These are phyloP conservation scores for Drosophila barbarae DNA, from an alignment of 2,888 invertebrate genomes.

Conservation along the genomic window DNA sequence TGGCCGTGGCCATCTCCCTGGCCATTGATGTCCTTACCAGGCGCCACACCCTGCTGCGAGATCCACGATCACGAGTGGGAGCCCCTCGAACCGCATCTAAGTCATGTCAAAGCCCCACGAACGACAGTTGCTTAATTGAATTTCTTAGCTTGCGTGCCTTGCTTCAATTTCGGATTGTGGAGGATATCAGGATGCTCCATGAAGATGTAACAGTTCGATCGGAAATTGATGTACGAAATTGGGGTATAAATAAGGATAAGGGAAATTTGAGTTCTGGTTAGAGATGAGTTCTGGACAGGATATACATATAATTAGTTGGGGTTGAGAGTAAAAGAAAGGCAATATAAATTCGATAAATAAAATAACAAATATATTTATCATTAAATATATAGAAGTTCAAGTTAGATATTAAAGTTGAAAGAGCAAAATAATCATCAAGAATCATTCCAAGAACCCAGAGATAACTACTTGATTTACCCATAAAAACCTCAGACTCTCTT, in stretches of 20 bases:
- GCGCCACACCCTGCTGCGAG: conserved; percentile 70
- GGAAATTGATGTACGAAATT: conserved; percentile 14
- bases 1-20: conserved; percentile 44
- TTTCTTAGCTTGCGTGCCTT: conserved; percentile 44
- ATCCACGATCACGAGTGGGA: conserved; percentile 29
- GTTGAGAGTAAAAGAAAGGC: not conserved
- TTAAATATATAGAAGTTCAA: not conserved
- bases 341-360: not conserved
- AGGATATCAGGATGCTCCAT: conserved; percentile 6
- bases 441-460: too few relatives aligned
- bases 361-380: not conserved
- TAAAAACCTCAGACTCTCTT: not conserved
- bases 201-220: conserved; percentile 24
- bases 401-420: not conserved
- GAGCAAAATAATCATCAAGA: not conserved
- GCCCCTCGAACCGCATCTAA: conserved; percentile 43
- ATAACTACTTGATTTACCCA: not conserved
- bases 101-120: conserved; percentile 60
- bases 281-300: not conserved
- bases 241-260: conserved; percentile 8
- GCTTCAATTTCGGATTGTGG: conserved; percentile 15
- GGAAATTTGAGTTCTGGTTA: too few relatives aligned
- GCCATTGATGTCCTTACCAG: conserved; percentile 42
- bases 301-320: not conserved
- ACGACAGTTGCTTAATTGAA: conserved; percentile 65